These are phyloP conservation scores for Micronycteris hirsuta DNA, from an alignment of 2,113 vertebrate species.

Conservation along the genomic window DNA sequence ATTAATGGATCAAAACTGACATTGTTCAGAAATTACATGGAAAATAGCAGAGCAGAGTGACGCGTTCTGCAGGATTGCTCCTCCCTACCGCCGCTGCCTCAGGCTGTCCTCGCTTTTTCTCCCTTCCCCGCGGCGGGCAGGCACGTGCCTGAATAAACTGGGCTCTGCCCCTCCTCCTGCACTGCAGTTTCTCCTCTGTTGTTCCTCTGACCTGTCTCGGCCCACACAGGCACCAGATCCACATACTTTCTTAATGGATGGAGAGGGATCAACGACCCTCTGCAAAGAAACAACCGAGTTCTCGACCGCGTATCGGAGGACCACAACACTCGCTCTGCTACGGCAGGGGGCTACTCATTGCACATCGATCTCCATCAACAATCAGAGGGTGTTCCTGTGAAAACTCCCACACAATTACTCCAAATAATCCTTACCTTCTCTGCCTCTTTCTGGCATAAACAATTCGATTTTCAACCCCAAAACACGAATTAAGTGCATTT, in stretches of 20 bases:
- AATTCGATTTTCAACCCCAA: background rate
- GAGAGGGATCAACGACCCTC: background rate
- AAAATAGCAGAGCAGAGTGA: background rate
- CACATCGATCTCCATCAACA: background rate
- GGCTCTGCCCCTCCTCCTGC: background rate
- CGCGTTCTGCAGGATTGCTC: background rate
- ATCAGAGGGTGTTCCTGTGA: background rate
- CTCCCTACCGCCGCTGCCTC: background rate
- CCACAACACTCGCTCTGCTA: background rate
- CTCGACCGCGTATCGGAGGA: background rate
- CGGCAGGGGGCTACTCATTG: too few species aligned
- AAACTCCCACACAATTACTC: background rate
- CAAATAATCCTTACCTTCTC: background rate
- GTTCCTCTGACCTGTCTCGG: background rate
- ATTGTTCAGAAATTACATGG: background rate
- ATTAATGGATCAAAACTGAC: background rate
- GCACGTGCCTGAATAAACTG: background rate
- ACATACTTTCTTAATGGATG: background rate
- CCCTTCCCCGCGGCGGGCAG: background rate
- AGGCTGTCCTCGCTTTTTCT: background rate
- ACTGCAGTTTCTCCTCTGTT: background rate
- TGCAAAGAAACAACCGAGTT: background rate
- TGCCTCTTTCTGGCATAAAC: background rate
- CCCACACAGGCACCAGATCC: background rate
- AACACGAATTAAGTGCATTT: background rate